These are phyloP conservation scores for Cepphus grylle DNA, from an alignment of 2,113 vertebrate species.

Conservation along the genomic window DNA sequence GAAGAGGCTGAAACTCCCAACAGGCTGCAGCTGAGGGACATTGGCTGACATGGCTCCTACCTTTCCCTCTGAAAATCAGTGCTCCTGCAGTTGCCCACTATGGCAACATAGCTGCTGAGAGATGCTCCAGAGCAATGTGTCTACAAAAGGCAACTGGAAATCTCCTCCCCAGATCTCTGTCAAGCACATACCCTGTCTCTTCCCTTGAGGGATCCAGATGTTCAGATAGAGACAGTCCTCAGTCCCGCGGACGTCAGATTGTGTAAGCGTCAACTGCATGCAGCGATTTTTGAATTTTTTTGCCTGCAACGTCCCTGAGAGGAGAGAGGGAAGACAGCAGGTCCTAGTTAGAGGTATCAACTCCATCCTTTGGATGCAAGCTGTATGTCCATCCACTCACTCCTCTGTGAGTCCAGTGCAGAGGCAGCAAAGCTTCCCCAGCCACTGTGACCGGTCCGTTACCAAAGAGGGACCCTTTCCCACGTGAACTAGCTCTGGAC, in stretches of 20 bases:
- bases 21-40: not conserved
- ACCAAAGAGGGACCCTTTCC: not conserved
- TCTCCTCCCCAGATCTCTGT: not conserved
- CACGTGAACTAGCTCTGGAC: not conserved
- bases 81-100: not conserved
- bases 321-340: not conserved
- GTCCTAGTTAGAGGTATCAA: not conserved
- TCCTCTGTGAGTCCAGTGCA: not conserved
- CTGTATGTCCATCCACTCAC: not conserved
- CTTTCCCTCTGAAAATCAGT: not conserved
- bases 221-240: conserved; percentile 96
- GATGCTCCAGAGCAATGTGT: not conserved
- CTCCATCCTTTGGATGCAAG: not conserved
- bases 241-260: conserved; percentile 68
- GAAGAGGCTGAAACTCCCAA: not conserved
- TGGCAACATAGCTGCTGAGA: not conserved
- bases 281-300: conserved; percentile 76
- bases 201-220: conserved; percentile 89
- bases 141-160: not conserved
- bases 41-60: not conserved
- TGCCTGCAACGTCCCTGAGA: conserved; percentile 78
- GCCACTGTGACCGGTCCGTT: fast-evolving
- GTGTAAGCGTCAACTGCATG: conserved; percentile 77
- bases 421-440: not conserved
- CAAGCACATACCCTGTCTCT: conserved; percentile 45